Percentiles rank a stretch among this genome's conserved stretches.
These are phyloP conservation scores for Sorex araneus DNA, from an alignment of 2,113 vertebrate genomes.

Conservation along the genomic window DNA sequence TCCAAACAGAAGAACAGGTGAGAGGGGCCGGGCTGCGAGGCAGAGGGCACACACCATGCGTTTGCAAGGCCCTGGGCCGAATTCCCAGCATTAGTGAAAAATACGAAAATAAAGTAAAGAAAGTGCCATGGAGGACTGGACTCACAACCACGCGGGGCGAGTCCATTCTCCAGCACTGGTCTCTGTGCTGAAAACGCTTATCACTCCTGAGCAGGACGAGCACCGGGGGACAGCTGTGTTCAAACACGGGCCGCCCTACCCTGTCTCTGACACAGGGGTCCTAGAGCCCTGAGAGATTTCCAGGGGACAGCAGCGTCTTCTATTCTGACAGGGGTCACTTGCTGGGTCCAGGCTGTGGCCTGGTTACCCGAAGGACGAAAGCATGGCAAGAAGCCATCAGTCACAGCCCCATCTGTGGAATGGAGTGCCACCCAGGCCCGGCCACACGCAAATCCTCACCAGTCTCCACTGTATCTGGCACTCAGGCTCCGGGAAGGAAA, in stretches of 20 bases:
- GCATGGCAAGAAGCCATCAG: not conserved
- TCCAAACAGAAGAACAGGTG: rapidly evolving
- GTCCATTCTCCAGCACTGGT: not conserved
- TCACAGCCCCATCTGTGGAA: too few species aligned
- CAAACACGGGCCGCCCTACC: not conserved
- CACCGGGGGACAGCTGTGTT: not conserved
- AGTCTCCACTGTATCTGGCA: too few species aligned
- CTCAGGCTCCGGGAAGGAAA: too few species aligned
- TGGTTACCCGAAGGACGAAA: not conserved
- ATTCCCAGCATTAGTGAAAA: too few species aligned
- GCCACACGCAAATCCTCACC: too few species aligned
- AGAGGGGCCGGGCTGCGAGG: too few species aligned
- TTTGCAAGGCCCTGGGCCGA: too few species aligned
- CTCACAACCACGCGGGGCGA: too few species aligned
- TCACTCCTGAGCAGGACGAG: not conserved
- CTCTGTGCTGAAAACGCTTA: not conserved
- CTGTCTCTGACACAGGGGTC: not conserved
- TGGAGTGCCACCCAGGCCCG: not conserved
- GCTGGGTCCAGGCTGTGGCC: not conserved
- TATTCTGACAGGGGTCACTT: not conserved
- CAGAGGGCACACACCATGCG: too few species aligned
- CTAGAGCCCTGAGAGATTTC: not conserved
- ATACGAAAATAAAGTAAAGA: too few species aligned
- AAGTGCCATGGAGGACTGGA: too few species aligned
- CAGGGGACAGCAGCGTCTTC: not conserved